A percentile compares a stretch with the other conserved stretches of the same genome.
Conservation (phyloP, 2,888 invertebrate species). For the Acrobasis suavella region DNA sequence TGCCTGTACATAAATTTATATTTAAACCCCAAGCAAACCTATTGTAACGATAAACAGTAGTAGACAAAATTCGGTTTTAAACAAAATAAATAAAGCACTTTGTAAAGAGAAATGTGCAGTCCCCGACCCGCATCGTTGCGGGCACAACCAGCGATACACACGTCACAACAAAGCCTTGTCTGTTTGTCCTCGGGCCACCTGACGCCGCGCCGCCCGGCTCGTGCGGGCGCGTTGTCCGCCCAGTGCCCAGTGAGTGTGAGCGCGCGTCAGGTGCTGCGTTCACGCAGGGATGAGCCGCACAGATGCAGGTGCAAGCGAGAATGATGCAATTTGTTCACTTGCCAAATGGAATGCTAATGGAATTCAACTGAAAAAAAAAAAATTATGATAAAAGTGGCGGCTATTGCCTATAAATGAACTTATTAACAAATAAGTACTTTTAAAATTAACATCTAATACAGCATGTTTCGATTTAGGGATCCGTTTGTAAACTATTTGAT, state of each 20-base stretch:
- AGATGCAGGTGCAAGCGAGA: neutral
- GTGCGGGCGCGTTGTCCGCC: slow-evolving; percentile 4
- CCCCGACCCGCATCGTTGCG: slow-evolving; percentile 3
- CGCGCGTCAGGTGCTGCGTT: slow-evolving; percentile 8
- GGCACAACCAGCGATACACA: neutral
- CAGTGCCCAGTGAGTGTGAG: neutral
- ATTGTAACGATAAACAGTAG: too few species aligned
- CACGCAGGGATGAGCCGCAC: slow-evolving; percentile 5
- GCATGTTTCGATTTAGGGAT: too few species aligned
- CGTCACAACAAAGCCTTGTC: neutral
- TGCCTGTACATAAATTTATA: too few species aligned
- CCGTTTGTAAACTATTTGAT: too few species aligned
- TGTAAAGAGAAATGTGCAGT: neutral
- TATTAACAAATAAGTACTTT: too few species aligned
- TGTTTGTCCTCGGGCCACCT: slow-evolving; percentile 3
- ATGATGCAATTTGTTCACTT: slow-evolving; percentile 13
- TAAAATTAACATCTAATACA: too few species aligned
- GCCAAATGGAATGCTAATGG: slow-evolving; percentile 4
- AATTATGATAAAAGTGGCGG: neutral
- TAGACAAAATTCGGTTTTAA: too few species aligned
- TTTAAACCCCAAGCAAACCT: too few species aligned
- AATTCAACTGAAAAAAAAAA: slow-evolving; percentile 1
- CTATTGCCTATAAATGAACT: too few species aligned
- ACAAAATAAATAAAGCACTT: neutral
- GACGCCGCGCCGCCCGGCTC: neutral